Evolutionary conservation across 2,113 vertebrate species (phyloP), one percentile per base, ranked within the genome.

Genomic region (Kryptolebias marmoratus): DNA sequence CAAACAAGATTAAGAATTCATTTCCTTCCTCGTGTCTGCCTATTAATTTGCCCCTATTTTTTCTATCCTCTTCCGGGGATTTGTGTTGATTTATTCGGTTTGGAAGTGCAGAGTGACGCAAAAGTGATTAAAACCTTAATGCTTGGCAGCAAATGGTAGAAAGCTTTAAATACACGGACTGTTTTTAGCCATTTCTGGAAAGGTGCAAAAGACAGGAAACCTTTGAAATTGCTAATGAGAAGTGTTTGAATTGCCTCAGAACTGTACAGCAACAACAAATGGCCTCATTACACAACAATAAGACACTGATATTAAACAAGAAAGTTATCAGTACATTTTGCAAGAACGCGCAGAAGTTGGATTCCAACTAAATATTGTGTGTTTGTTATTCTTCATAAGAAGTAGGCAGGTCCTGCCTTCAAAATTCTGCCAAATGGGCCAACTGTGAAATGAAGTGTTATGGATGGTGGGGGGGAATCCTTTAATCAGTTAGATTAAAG

Each of bases 401-500:
- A 66, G 47, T 53, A 56, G 54, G 15, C 14, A 50, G 69, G 71
- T 32, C 16, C 45, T 32, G 30, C 54, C 44, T 53, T 56, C 36
- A 30, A 62, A 73, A 77, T 77, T 60, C 73, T 30, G 32, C 71
- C 49, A 53, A 77, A 74, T 36, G 45, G 28, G 73, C 15, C n/a
- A 70, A 64, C 64, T 86, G 86, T 84, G 77, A 77, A 88, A 75
- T 74, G 65, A 82, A 85, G 81, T 86, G 73, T 87, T 85, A 59
- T 77, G 75, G 39, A 27, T 9, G 49, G 49, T 14, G 15, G 14
- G 13, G 47, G 49, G 5, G 50, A 11, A 42, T 65, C 74, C 82
- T 85, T 87, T 90, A 83, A 90, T 89, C 81, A 89, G 69, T 86
- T 64, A 67, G 85, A 88, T 90, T 86, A 78, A 87, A 88, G 71